Evolutionary conservation across 2,888 invertebrate genomes (phyloP).

Genomic region (Biston betularia): DNA sequence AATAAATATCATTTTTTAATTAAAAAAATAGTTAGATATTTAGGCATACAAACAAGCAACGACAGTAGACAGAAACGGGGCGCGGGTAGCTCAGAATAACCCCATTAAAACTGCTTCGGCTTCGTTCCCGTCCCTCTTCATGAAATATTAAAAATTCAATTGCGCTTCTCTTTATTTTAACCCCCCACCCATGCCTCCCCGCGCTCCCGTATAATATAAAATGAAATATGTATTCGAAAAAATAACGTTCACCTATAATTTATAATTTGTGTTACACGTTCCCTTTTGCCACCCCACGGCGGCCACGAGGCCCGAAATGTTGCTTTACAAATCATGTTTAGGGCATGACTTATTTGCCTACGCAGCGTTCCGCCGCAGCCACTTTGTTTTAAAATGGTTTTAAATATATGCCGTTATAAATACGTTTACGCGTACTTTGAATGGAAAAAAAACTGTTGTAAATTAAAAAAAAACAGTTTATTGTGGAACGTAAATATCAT

Average conservation of each 20-base stretch:
- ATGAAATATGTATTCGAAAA: conserved; percentile 84
- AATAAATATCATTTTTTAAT: not conserved
- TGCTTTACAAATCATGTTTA: conserved; percentile 50
- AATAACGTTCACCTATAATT: conserved; percentile 84
- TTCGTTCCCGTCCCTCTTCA: conserved; percentile 79
- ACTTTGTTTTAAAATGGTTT: conserved; percentile 37
- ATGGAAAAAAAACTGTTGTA: conserved; percentile 9
- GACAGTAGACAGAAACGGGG: conserved; percentile 31
- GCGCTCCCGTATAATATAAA: conserved; percentile 80
- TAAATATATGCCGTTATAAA: conserved; percentile 33
- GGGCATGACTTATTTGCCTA: conserved; percentile 42
- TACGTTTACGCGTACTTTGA: conserved; percentile 25
- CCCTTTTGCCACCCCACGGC: conserved; percentile 41
- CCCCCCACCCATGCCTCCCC: conserved; percentile 77
- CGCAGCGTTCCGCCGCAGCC: conserved; percentile 36
- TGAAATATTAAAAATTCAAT: conserved; percentile 87
- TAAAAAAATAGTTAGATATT: not conserved
- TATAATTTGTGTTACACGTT: conserved; percentile 79
- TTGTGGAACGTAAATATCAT: conserved; percentile 29
- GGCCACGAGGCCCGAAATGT: conserved; percentile 39
- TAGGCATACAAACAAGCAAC: not conserved
- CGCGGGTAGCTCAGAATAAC: conserved; percentile 64
- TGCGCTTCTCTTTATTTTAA: conserved; percentile 86
- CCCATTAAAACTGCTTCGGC: conserved; percentile 82
- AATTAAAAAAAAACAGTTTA: conserved; percentile 24